A percentile compares a stretch with the other conserved stretches of the same genome.
Evolutionary conservation across 1,140 invertebrate genomes (phyloP).

Genomic region (Papilio helenus): DNA sequence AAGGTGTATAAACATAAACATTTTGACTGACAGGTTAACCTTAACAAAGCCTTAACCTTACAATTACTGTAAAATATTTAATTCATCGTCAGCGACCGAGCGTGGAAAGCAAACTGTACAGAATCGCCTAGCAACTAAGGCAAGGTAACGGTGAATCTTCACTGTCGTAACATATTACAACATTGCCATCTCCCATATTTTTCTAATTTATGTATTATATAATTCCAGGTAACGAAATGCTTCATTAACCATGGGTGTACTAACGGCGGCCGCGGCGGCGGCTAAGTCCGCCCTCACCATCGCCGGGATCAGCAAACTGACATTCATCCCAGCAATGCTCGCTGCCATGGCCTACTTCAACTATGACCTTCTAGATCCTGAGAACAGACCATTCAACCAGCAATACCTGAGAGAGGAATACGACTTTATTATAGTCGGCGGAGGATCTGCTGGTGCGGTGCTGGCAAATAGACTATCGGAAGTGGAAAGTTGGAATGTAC

Average conservation of each 20-base stretch:
- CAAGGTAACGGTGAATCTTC: no score
- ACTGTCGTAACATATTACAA: no score
- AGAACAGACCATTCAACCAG: slow-evolving; percentile 89
- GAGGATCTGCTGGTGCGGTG: slow-evolving; percentile 94
- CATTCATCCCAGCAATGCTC: slow-evolving; percentile 90
- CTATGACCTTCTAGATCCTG: slow-evolving; percentile 93
- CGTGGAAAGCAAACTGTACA: no score
- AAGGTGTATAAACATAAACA: not conserved
- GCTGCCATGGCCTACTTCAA: slow-evolving; percentile 92
- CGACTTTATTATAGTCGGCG: slow-evolving; percentile 92
- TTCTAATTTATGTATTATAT: slow-evolving; percentile 18
- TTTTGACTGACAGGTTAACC: not conserved
- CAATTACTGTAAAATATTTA: not conserved
- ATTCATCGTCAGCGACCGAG: no score
- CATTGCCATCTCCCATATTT: no score
- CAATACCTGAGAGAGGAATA: slow-evolving; percentile 86
- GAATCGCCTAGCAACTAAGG: no score
- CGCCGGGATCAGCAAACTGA: slow-evolving; percentile 87
- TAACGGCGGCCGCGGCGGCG: slow-evolving; percentile 83
- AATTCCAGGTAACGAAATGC: slow-evolving; percentile 66
- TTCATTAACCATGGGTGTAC: slow-evolving; percentile 62
- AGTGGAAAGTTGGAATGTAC: slow-evolving; percentile 89
- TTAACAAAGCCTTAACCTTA: not conserved
- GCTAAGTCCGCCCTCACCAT: slow-evolving; percentile 87
- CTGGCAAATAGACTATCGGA: slow-evolving; percentile 93